A percentile compares a stretch with the other conserved stretches of the same genome.
Conservation (phyloP, 1,140 invertebrate genomes). For the Nebria ingens region DNA sequence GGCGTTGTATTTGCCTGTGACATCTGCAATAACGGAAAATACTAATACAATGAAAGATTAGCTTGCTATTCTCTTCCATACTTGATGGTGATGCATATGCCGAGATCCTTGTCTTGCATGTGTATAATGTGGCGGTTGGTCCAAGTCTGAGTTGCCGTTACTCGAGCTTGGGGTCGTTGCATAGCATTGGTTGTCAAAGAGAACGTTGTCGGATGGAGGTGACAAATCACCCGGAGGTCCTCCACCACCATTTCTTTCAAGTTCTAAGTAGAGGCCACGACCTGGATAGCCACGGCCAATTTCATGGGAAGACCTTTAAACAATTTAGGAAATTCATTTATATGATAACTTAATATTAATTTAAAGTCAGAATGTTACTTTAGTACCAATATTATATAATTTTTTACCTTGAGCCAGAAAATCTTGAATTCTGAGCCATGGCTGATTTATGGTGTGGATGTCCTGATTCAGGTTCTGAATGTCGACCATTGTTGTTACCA, state of each 20-base stretch:
- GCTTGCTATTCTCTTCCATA: conserved; percentile 14
- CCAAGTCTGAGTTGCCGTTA: conserved; percentile 80
- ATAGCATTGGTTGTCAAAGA: conserved; percentile 90
- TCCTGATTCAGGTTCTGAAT: conserved; percentile 42
- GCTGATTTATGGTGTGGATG: conserved; percentile 28
- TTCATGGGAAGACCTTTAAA: conserved; percentile 50
- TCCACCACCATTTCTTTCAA: conserved; percentile 57
- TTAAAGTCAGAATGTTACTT: no score
- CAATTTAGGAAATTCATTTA: no score
- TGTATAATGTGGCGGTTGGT: conserved; percentile 52
- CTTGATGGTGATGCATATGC: conserved; percentile 42
- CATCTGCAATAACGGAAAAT: not conserved
- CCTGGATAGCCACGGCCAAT: conserved; percentile 49
- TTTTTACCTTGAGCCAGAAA: conserved; percentile 33
- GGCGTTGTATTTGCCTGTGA: conserved; percentile 40
- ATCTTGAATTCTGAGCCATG: conserved; percentile 32
- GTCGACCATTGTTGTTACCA: conserved; percentile 40
- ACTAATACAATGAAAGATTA: not conserved
- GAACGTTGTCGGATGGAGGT: conserved; percentile 81
- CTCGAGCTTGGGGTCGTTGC: conserved; percentile 85
- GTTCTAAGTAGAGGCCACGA: conserved; percentile 69
- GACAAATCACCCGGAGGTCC: conserved; percentile 58
- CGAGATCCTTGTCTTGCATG: conserved; percentile 40
- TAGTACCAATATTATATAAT: no score
- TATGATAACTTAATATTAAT: no score